Evolutionary conservation across 2,888 invertebrate species (phyloP), one percentile per base, ranked within the genome.

Genomic region (Teleiodes luculella): DNA sequence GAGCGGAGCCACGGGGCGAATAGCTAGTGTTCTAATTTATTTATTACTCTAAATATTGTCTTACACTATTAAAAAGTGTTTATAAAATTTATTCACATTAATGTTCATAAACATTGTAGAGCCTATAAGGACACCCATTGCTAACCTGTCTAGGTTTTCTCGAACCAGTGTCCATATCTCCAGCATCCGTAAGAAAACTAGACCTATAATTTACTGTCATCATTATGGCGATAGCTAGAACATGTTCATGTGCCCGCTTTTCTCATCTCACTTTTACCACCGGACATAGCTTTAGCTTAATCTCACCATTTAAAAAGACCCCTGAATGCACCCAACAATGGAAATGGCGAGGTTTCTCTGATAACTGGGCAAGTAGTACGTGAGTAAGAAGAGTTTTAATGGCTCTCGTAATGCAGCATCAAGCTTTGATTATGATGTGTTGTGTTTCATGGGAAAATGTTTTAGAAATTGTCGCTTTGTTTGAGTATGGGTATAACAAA

Each of bases 211-310:
- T 52, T 48, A 30, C 30, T 31, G 46, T 11, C 16, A 41, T 48
- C 36, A 56, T 54, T 30, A 53, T 37, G 35, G 50, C 55, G 53
- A 59, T 57, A 51, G 52, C 46, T 36, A 7, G 48, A 59, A 36
- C 47, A 24, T 31, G 16, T 8, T 20, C 48, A n/a, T n/a, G n/a
- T n/a, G 54, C 62, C 60, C 66, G 65, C 68, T 60, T 56, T 57
- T 58, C 62, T 49, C 60, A 51, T 43, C 39, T 64, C 41, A 59
- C 64, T 64, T 62, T 57, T 55, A 59, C 62, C 45, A 45, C 18
- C 35, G 39, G 30, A 52, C 54, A 47, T 55, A 41, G 20, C 39
- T 41, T 18, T 18, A 11, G 10, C 18, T n/a, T n/a, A n/a, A n/a
- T n/a, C 18, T 3, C 11, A 11, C 35, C 35, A 35, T 4, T 18